These are phyloP conservation scores for Phasianus colchicus DNA, from an alignment of 2,113 vertebrate species.

Conservation along the genomic window DNA sequence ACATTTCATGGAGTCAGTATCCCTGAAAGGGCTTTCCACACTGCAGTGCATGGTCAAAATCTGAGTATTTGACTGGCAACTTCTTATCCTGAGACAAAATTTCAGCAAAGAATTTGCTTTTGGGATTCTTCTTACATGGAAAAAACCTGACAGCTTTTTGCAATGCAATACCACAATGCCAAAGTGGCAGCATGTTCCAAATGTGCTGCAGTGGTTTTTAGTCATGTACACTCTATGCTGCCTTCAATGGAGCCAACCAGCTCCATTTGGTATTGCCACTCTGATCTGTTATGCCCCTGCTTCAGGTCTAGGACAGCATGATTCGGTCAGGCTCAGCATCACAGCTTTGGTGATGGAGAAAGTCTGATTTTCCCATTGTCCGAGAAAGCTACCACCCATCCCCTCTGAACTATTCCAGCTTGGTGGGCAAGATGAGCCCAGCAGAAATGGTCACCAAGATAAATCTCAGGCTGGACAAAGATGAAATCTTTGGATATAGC, in stretches of 20 bases:
- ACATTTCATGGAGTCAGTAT: not conserved
- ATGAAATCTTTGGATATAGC: not conserved
- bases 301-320: fast-evolving
- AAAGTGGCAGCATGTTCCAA: not conserved
- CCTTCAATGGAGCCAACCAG: not conserved
- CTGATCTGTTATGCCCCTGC: fast-evolving
- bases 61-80: not conserved
- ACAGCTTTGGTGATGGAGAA: not conserved
- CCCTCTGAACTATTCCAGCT: not conserved
- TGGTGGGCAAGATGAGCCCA: not conserved
- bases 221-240: not conserved
- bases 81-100: not conserved
- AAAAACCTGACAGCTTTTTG: not conserved
- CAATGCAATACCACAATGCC: not conserved
- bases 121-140: not conserved
- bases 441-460: not conserved
- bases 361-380: fast-evolving
- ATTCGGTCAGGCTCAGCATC: not conserved
- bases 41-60: not conserved
- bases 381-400: not conserved
- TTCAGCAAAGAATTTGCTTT: not conserved
- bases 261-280: not conserved
- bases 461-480: not conserved
- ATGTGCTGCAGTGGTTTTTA: not conserved
- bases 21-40: not conserved